Percentiles rank a stretch among this genome's conserved stretches.
Evolutionary conservation across 2,888 invertebrate species (phyloP).

Genomic region (Phaonia tiefii): DNA sequence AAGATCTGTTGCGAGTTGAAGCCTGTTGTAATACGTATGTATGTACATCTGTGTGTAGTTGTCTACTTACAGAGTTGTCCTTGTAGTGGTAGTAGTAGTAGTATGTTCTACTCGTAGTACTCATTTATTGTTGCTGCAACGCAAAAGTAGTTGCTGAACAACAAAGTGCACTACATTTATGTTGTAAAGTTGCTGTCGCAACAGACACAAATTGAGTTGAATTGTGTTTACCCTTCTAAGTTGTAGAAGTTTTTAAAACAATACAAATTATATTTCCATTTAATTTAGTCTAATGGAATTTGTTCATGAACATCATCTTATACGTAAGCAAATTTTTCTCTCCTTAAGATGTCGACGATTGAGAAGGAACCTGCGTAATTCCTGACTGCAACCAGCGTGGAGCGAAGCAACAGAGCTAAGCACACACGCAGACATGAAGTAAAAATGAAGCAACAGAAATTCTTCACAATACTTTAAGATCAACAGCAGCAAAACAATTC

Average conservation of each 20-base stretch:
- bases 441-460: no score
- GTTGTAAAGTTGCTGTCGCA: slow-evolving; percentile 67
- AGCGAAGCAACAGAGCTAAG: background rate
- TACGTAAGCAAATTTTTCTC: slow-evolving; percentile 53
- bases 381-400: background rate
- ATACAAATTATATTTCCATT: slow-evolving; percentile 72
- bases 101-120: slow-evolving; percentile 48
- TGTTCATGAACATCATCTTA: slow-evolving; percentile 67
- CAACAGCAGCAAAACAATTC: no score
- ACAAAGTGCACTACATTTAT: slow-evolving; percentile 67
- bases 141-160: slow-evolving; percentile 63
- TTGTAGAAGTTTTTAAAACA: slow-evolving; percentile 70
- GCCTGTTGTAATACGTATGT: slow-evolving; percentile 47
- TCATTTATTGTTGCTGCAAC: slow-evolving; percentile 59
- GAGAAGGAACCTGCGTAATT: background rate
- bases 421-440: background rate
- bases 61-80: slow-evolving; percentile 33
- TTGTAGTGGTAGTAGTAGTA: slow-evolving; percentile 32
- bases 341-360: slow-evolving; percentile 6
- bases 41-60: slow-evolving; percentile 45
- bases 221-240: slow-evolving; percentile 67
- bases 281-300: slow-evolving; percentile 72
- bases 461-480: no score
- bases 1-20: slow-evolving; percentile 64
- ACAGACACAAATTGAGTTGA: slow-evolving; percentile 68